Base-by-base conservation (phyloP, 2,113 vertebrate species). In the Lampris megalopsis region DNA sequence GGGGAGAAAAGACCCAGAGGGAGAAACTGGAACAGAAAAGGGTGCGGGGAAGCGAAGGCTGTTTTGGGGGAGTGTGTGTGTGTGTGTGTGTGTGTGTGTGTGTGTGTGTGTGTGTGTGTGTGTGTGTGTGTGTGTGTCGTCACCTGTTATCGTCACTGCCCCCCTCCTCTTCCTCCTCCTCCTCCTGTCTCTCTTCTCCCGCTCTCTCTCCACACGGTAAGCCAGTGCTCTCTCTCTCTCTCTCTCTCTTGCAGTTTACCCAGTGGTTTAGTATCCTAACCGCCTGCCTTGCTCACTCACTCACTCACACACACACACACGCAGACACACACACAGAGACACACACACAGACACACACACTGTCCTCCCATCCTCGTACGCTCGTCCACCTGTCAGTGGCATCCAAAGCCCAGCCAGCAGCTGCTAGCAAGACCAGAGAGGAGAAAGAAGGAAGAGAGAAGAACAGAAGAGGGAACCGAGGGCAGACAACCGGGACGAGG, bases 121-220 rank as follows among this genome's bases (percentile, higher is more conserved):
- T 0, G 61, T 24, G 49, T 63, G 53, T 66, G 70, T 41, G 40
- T 35, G 43, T 5, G 56, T 88, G 82, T 86, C 90, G 86, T 90
- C 89, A 89, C 73, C 75, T 53, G 70, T 62, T 42, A 68, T 77
- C 88, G 88, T 88, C 84, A 88, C 79, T 41, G 76, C 84, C 9
- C 76, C 78, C 75, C 63, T 48, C 43, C 65, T 10, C 42, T 4
- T 47, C 73, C 73, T 80, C 73, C 79, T 81, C 75, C 68, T 0
- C 76, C 88, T 81, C 83, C 85, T 48, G 73, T 77, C 80, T 76
- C 63, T 67, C 80, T 82, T 88, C 58, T 74, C 65, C 50, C 42
- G 50, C 54, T 76, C 77, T 70, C 63, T 62, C 65, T 79, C 78
- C 63, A 53, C 81, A 72, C 68, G 68, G 70, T 81, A 78, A 83